Base-by-base conservation (phyloP, 1,140 invertebrate species). In the Yoshiicerus persimilis region DNA sequence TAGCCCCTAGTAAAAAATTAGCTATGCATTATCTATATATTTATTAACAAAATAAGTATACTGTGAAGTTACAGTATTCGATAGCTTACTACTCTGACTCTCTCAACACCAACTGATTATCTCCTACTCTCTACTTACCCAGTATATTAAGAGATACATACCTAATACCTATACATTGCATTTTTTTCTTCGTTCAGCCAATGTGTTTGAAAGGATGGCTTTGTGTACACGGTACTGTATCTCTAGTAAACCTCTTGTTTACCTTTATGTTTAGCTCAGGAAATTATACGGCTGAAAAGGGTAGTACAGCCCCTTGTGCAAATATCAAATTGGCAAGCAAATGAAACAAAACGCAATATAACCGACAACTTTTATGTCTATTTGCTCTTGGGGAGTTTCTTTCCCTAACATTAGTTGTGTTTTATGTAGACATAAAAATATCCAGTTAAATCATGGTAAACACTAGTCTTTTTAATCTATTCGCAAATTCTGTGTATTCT, bases 251-350 rank as follows among this genome's bases (percentile, higher is more conserved):
- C 13, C 75, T 34, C 75, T 80, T 80, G 75, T 80, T 80, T 80
- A 80, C 75, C 75, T 80, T 80, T 80, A 32, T 80, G 75, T 80
- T 80, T 80, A 80, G 75, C 32, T 38, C 11, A 20, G 75, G 75
- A 80, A 80, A 80, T 80, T 80, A 80, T 80, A 80, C 38, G 75
- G n/a, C 75, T 80, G 75, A n/a, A 80, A 80, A 80, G 75, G 75
- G 75, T 80, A 77, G 75, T 34, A n/a, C 75, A 38, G 30, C 75
- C 75, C 75, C 75, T 80, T n/a, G 75, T 80, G 75, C 75, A 80
- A 80, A 80, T 80, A 80, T 80, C 32, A 80, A 80, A 80, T 80
- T 80, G 75, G 34, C 34, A 32, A 80, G 75, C 32, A 34, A 80
- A 70, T 30, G 64, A 70, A 70, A 80, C 30, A 38, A 30, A 80